Percentiles rank a stretch among this genome's conserved stretches.
phyloP scores from a whole-genome alignment of 2,888 invertebrate species.

The Drosophila cracens region DNA sequence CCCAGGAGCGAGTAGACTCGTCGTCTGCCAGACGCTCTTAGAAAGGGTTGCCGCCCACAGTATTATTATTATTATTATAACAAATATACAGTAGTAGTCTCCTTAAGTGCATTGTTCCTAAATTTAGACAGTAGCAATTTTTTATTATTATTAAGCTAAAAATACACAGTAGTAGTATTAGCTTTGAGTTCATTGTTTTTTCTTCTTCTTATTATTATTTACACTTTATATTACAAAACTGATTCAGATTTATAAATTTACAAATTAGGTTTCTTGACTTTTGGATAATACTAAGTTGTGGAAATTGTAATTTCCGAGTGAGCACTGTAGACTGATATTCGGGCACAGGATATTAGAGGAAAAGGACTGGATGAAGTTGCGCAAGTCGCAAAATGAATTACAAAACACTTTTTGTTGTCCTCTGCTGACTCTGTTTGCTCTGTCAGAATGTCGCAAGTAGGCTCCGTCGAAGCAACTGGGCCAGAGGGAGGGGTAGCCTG shows the following conservation, averaged over 20 bases:
- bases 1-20: constrained; percentile 24
- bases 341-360: constrained; percentile 13
- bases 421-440: constrained; percentile 45
- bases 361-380: constrained; percentile 28
- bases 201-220: too few species aligned
- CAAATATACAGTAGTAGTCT: constrained; percentile 14
- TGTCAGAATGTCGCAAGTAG: constrained; percentile 53
- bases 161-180: not conserved
- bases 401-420: constrained; percentile 72
- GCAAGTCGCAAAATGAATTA: constrained; percentile 73
- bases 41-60: constrained; percentile 62
- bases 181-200: too few species aligned
- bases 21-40: constrained; percentile 55
- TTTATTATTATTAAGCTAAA: not conserved
- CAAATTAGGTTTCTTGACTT: not conserved
- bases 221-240: not conserved
- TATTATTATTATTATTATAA: constrained; percentile 43
- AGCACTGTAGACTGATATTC: not conserved
- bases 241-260: not conserved
- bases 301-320: constrained; percentile 8
- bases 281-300: constrained; percentile 1
- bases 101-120: not conserved
- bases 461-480: not conserved
- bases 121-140: not conserved
- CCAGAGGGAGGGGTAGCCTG: not conserved